Evolutionary conservation across 2,888 invertebrate species (phyloP).

Genomic region (Oligia latruncula): DNA sequence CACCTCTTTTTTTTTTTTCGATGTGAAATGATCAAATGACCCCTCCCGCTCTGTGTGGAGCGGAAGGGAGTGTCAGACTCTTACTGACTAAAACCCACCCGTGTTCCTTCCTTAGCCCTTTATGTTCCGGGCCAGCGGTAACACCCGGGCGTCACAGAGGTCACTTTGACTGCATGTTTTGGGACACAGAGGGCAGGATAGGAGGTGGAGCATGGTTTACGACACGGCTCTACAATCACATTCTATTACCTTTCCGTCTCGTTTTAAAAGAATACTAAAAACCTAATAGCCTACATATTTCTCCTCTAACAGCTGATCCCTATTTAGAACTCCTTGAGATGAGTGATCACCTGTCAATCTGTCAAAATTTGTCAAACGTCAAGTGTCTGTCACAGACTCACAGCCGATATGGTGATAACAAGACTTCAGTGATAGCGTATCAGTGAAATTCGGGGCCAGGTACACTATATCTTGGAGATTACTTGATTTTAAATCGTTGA

Average conservation of each 20-base stretch:
- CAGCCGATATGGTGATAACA: slow-evolving; percentile 74
- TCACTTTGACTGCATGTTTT: too few relatives aligned
- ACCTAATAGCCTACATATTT: neutral
- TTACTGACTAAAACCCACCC: too few relatives aligned
- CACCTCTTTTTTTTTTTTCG: too few relatives aligned
- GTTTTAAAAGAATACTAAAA: neutral
- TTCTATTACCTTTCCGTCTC: neutral
- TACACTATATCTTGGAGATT: slow-evolving; percentile 59
- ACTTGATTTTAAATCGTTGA: slow-evolving; percentile 51
- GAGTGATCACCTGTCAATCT: slow-evolving; percentile 79
- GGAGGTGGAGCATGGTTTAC: neutral
- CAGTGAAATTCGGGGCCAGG: slow-evolving; percentile 65
- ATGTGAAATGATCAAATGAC: too few relatives aligned
- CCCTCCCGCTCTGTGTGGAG: too few relatives aligned
- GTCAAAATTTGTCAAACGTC: slow-evolving; percentile 76
- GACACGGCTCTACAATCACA: neutral
- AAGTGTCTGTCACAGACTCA: slow-evolving; percentile 83
- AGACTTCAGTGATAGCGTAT: slow-evolving; percentile 58
- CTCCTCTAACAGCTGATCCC: slow-evolving; percentile 39
- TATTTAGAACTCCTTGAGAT: slow-evolving; percentile 56
- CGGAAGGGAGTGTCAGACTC: too few relatives aligned
- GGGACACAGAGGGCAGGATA: too few relatives aligned
- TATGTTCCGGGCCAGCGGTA: too few relatives aligned
- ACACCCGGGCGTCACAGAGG: too few relatives aligned
- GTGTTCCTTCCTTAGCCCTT: too few relatives aligned